These are phyloP conservation scores for Leptura quadrifasciata DNA, from an alignment of 2,888 invertebrate species.

Conservation along the genomic window DNA sequence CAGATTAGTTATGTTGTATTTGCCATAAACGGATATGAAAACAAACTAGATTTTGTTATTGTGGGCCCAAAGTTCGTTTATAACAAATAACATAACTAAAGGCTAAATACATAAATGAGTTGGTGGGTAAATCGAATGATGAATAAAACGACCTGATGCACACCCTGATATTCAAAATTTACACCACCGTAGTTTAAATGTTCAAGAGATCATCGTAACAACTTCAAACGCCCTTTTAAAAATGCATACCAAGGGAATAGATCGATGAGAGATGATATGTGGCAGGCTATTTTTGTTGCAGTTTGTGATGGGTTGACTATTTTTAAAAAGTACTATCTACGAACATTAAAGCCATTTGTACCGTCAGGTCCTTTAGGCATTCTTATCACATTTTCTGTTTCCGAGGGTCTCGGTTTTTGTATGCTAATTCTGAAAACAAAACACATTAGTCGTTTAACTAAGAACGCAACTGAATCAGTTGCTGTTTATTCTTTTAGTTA, in stretches of 20 bases:
- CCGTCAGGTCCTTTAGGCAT: conserved; percentile 89
- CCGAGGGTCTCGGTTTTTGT: conserved; percentile 64
- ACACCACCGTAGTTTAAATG: not conserved
- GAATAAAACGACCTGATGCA: not conserved
- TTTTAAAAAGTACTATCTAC: conserved; percentile 77
- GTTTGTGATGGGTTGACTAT: not conserved
- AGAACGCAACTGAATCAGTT: not conserved
- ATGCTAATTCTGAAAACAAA: conserved; percentile 67
- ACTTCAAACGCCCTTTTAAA: not conserved
- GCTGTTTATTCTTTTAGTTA: too few relatives aligned
- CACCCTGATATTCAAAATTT: not conserved
- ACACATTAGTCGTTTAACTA: not conserved
- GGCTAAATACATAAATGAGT: not conserved
- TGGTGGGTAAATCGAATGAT: not conserved
- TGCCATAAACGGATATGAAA: not conserved
- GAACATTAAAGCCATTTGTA: conserved; percentile 81
- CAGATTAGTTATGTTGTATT: conserved; percentile 3
- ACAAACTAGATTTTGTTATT: not conserved
- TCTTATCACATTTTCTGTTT: conserved; percentile 77
- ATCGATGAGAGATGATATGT: conserved; percentile 11
- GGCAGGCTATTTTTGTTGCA: conserved; percentile 14
- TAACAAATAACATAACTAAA: not conserved
- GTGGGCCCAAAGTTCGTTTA: not conserved
- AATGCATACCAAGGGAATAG: not conserved
- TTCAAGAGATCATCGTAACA: conserved; percentile 15